Percentiles rank a stretch among this genome's conserved stretches.
These are phyloP conservation scores for Panagrolaimus sp. DNA, from an alignment of 1,140 invertebrate genomes.

Conservation along the genomic window DNA sequence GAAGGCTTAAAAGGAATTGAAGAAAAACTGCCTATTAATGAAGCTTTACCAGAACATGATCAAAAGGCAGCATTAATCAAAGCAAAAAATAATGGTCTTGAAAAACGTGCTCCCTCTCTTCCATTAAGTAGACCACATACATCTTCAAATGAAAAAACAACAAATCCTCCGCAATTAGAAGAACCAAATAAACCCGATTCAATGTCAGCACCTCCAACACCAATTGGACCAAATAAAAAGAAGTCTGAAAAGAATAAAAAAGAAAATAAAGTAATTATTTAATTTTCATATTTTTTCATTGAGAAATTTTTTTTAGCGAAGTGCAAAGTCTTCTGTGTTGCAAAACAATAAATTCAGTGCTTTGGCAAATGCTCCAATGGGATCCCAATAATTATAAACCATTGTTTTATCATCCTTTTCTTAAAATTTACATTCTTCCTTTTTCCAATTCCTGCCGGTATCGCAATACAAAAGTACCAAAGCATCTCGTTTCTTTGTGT, in stretches of 20 bases:
- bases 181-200: background rate
- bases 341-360: conserved; percentile 2
- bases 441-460: too few relatives aligned
- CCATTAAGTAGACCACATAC: background rate
- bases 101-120: background rate
- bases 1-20: background rate
- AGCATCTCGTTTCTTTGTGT: too few relatives aligned
- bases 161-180: background rate
- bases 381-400: background rate
- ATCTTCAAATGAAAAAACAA: background rate
- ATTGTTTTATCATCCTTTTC: too few relatives aligned
- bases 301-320: background rate
- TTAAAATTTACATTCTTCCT: too few relatives aligned
- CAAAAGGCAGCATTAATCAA: too few relatives aligned
- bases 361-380: background rate
- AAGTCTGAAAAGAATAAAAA: too few relatives aligned
- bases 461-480: too few relatives aligned
- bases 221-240: background rate
- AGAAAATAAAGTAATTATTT: background rate
- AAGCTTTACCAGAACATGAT: background rate
- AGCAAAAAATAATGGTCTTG: too few relatives aligned
- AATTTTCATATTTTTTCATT: background rate
- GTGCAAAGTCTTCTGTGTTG: background rate
- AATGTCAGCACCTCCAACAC: conserved; percentile 7
- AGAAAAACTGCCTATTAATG: background rate